Conservation (phyloP, 2,797 vertebrate species). For the Smutsia gigantea region DNA sequence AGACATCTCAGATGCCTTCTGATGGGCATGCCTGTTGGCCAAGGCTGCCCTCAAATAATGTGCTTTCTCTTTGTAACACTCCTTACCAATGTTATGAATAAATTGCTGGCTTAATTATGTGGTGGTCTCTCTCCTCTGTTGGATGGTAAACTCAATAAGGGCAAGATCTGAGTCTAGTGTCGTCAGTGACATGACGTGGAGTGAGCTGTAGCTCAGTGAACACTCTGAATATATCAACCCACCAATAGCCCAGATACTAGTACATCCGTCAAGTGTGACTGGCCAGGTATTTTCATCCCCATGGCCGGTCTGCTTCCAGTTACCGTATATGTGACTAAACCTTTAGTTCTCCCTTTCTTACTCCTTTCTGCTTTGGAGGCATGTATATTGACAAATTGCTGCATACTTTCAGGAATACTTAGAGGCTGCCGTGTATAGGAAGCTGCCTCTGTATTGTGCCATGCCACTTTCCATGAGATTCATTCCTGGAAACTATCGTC, state of each 20-base stretch:
- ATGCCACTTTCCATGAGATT: not conserved
- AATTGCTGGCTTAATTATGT: not conserved
- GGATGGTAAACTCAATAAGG: not conserved
- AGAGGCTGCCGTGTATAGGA: not conserved
- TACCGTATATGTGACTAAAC: not conserved
- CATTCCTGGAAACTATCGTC: not conserved
- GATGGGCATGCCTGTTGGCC: fast-evolving
- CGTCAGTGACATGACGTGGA: not conserved
- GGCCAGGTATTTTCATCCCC: not conserved
- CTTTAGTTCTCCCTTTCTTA: not conserved
- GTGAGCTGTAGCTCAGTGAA: not conserved
- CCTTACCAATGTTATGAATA: not conserved
- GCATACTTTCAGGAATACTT: not conserved
- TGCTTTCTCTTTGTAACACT: not conserved
- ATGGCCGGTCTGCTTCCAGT: not conserved
- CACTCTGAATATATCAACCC: not conserved
- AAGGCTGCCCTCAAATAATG: not conserved
- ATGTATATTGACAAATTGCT: not conserved
- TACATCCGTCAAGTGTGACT: not conserved
- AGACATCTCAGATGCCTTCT: not conserved
- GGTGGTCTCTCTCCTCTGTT: not conserved
- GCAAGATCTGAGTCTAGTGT: not conserved
- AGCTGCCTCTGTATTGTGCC: not conserved
- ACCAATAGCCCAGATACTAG: not conserved
- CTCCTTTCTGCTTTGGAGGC: not conserved